These are phyloP conservation scores for Hypselothyrea guttata DNA, from an alignment of 2,888 invertebrate species.

Conservation along the genomic window DNA sequence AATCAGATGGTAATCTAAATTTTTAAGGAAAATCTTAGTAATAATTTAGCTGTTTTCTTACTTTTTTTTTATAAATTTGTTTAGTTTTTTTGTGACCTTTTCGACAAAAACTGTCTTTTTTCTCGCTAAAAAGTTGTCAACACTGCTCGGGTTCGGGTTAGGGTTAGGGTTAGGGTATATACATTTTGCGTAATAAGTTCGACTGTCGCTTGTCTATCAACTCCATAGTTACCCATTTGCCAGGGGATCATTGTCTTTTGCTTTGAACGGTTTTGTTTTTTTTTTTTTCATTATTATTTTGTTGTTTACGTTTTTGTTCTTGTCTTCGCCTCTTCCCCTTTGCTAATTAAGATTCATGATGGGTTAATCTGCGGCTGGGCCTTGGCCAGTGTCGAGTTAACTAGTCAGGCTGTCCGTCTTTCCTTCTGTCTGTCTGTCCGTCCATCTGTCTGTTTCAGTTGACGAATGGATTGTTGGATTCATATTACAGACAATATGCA, in stretches of 20 bases:
- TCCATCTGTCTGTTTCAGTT: too few relatives aligned
- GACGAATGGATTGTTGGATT: too few relatives aligned
- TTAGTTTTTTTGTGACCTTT: too few relatives aligned
- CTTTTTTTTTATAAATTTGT: too few relatives aligned
- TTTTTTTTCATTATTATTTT: too few relatives aligned
- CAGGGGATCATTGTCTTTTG: background rate
- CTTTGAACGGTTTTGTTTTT: background rate
- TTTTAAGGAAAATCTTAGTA: too few relatives aligned
- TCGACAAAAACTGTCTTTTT: too few relatives aligned
- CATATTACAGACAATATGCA: background rate
- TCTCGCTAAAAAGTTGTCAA: too few relatives aligned
- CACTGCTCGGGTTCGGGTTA: background rate
- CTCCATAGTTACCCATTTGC: slow-evolving; percentile 28
- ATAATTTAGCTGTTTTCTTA: too few relatives aligned
- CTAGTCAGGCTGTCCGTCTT: slow-evolving; percentile 17
- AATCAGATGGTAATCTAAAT: too few relatives aligned
- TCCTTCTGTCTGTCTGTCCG: too few relatives aligned
- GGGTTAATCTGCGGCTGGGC: slow-evolving; percentile 47
- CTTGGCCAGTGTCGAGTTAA: slow-evolving; percentile 29
- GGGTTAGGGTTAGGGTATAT: slow-evolving; percentile 4
- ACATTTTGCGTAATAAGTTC: slow-evolving; percentile 44
- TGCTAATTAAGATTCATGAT: slow-evolving; percentile 58
- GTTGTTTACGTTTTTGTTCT: too few relatives aligned
- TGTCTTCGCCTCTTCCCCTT: slow-evolving; percentile 13
- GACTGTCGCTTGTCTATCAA: slow-evolving; percentile 50